These are phyloP conservation scores for Calameuta idolon DNA, from an alignment of 2,888 invertebrate species.

Conservation along the genomic window DNA sequence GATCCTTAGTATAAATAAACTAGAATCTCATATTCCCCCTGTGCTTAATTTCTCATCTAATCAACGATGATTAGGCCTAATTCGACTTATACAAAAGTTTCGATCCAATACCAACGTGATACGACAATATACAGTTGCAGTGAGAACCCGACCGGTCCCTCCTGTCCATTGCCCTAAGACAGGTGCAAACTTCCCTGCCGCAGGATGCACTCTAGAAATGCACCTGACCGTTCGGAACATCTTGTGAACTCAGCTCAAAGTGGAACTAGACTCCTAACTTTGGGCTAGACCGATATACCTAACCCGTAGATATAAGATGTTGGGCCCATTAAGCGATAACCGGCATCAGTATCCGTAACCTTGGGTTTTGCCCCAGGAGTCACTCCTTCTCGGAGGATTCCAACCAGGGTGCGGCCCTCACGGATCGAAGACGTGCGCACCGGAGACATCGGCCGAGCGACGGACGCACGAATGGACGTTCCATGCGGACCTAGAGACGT, in stretches of 20 bases:
- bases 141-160: not conserved
- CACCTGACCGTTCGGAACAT: not conserved
- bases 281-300: not conserved
- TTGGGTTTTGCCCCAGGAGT: conserved; percentile 11
- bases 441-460: conserved; percentile 39
- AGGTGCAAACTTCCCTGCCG: not conserved
- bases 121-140: not conserved
- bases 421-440: conserved; percentile 47
- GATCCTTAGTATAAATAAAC: not conserved
- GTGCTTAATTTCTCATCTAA: not conserved
- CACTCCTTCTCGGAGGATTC: conserved; percentile 14
- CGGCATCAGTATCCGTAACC: not conserved
- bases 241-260: not conserved
- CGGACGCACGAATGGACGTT: conserved; percentile 35
- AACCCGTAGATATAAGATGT: not conserved
- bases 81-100: not conserved
- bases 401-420: conserved; percentile 46
- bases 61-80: not conserved
- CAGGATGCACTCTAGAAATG: not conserved
- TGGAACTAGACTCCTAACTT: not conserved
- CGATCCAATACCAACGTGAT: not conserved
- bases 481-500: conserved; percentile 1
- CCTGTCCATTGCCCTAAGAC: not conserved
- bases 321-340: not conserved
- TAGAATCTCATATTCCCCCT: not conserved